Base-by-base conservation (phyloP, 2,113 vertebrate species). In the Scomber japonicus region DNA sequence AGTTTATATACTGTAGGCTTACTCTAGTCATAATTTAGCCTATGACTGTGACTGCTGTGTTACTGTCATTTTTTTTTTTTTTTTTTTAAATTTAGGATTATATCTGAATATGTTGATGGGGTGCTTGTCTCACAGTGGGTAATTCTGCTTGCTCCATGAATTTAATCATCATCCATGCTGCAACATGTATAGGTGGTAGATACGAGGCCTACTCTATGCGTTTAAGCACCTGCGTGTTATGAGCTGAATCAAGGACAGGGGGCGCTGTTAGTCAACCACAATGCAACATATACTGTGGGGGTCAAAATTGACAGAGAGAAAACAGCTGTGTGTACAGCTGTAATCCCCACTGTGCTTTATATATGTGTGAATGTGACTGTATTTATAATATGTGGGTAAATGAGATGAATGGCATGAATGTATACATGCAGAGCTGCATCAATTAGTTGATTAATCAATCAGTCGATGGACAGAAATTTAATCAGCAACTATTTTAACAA, bases 261-360 rank as follows among this genome's bases (percentile, higher is more conserved):
- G 86, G 92, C 88, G 90, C 89, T 89, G 71, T 90, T 81, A 44
- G 16, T 40, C 55, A 61, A 21, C 60, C 48, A 71, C 49, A 71
- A 59, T 53, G 45, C 71, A 81, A 55, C 45, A 48, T 56, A 12
- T n/a, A 0, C 61, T 27, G 67, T 21, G 15, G 44, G 45, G 55
- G 12, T 64, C 1, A 31, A 60, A n/a, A 60, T 35, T 12, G 15
- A 55, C 11, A 21, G 24, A 27, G 24, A 48, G 50, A 56, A 45
- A 71, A 27, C 16, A 31, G 27, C 31, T 44, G 0, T 19, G 17
- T 49, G 16, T 65, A 9, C 45, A 6, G 4, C 1, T 45, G 16
- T 59, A 24, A 46, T 46, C 17, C 11, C 40, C 14, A 24, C 24
- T 27, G 24, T 27, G 24, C 24, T 27, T 27, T 27, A 27, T 27